These are phyloP conservation scores for Cepphus grylle DNA, from an alignment of 2,113 vertebrate species.

Conservation along the genomic window DNA sequence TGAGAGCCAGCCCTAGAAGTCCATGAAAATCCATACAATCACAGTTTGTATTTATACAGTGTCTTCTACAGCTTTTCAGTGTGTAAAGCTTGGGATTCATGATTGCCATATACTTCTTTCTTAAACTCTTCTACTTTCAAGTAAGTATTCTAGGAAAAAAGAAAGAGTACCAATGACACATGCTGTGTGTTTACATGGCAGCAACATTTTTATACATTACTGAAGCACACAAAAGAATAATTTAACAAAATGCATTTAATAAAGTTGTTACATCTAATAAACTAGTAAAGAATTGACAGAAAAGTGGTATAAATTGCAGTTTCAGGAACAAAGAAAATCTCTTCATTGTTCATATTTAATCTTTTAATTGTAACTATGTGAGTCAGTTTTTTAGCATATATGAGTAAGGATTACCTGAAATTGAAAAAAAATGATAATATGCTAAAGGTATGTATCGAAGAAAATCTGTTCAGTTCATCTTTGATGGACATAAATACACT, in stretches of 20 bases:
- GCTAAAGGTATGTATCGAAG: neutral
- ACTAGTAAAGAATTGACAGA: neutral
- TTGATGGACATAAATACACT: neutral
- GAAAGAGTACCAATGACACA: neutral
- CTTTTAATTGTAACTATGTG: neutral
- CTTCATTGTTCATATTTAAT: neutral
- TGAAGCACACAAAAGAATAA: neutral
- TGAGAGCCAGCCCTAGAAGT: neutral
- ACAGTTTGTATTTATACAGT: neutral
- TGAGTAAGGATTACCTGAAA: neutral
- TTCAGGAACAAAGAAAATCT: neutral
- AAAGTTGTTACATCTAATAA: neutral
- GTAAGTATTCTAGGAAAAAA: neutral
- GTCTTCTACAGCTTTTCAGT: neutral
- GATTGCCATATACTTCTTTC: neutral
- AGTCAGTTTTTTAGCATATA: neutral
- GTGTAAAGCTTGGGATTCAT: neutral
- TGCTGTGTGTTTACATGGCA: neutral
- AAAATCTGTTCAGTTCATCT: neutral
- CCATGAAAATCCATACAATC: neutral
- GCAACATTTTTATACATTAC: neutral
- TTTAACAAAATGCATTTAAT: neutral
- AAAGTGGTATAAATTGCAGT: neutral
- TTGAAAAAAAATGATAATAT: neutral
- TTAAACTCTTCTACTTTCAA: neutral